phyloP scores from a whole-genome alignment of 2,888 invertebrate genomes.

The Eupithecia subumbrata region DNA sequence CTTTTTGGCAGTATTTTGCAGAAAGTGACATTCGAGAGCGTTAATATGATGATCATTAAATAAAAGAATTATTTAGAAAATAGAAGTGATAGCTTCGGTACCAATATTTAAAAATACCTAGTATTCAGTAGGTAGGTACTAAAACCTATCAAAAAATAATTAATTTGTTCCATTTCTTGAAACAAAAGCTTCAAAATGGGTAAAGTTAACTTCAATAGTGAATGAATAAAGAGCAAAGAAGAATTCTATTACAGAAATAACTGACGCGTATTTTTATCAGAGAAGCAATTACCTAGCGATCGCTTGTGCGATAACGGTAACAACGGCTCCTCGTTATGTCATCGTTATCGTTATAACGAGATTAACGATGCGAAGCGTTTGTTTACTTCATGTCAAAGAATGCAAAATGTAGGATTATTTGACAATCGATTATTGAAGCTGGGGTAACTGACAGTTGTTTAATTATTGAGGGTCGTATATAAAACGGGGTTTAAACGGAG shows the following conservation, averaged over 20 bases:
- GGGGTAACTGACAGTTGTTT: not conserved
- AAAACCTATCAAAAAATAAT: too few species aligned
- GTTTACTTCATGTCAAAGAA: slow-evolving; percentile 21
- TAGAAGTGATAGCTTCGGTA: too few species aligned
- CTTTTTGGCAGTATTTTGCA: too few species aligned
- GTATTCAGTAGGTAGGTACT: too few species aligned
- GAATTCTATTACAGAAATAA: slow-evolving; percentile 13
- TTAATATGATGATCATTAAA: too few species aligned
- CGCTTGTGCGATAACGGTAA: slow-evolving; percentile 37
- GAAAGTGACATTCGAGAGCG: too few species aligned
- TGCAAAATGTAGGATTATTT: slow-evolving; percentile 12
- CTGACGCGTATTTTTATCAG: slow-evolving; percentile 15
- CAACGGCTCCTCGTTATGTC: slow-evolving; percentile 41
- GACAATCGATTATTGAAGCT: not conserved
- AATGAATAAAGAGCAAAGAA: slow-evolving; percentile 4
- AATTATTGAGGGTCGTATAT: not conserved
- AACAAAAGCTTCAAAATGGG: not conserved
- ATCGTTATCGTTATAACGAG: slow-evolving; percentile 39
- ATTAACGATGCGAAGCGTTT: slow-evolving; percentile 33
- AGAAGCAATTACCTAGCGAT: slow-evolving; percentile 29
- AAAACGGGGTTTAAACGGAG: not conserved
- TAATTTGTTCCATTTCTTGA: not conserved
- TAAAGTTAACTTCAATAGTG: not conserved
- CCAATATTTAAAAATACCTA: too few species aligned
- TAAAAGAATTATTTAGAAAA: too few species aligned